phyloP scores from a whole-genome alignment of 2,113 vertebrate species.

The Calyptomena viridis region DNA sequence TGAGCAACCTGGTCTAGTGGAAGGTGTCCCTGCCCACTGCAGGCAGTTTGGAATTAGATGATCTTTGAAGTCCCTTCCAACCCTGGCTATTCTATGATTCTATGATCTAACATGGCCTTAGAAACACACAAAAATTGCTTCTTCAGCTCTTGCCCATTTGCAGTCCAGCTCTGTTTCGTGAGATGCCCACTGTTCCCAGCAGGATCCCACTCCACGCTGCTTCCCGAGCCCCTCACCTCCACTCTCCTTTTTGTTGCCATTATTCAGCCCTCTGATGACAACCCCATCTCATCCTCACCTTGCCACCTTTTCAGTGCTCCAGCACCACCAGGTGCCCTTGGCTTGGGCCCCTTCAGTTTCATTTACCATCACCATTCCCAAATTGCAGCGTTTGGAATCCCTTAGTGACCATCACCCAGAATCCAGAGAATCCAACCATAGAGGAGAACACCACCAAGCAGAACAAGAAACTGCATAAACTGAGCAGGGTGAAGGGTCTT shows the following conservation, averaged over 20 bases:
- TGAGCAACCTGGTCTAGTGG: not conserved
- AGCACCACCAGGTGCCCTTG: not conserved
- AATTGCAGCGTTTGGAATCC: not conserved
- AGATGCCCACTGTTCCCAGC: not conserved
- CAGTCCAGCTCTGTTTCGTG: not conserved
- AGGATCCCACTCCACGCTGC: not conserved
- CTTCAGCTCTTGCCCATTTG: not conserved
- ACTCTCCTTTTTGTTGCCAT: not conserved
- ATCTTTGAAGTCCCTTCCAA: not conserved
- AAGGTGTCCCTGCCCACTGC: not conserved
- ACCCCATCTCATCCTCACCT: accelerated
- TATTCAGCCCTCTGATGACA: not conserved
- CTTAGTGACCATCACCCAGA: not conserved
- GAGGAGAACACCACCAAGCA: not conserved
- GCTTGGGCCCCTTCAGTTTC: not conserved
- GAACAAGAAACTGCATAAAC: too few relatives aligned
- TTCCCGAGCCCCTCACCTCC: not conserved
- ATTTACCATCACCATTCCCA: not conserved
- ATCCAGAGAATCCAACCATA: not conserved
- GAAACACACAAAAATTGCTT: not conserved
- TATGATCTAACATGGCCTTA: not conserved
- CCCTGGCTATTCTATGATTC: too few relatives aligned
- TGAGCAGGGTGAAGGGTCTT: not conserved
- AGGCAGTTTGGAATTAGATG: not conserved
- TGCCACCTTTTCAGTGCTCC: not conserved